Base-by-base conservation (phyloP, 2,888 invertebrate species). In the Tillus elongatus region DNA sequence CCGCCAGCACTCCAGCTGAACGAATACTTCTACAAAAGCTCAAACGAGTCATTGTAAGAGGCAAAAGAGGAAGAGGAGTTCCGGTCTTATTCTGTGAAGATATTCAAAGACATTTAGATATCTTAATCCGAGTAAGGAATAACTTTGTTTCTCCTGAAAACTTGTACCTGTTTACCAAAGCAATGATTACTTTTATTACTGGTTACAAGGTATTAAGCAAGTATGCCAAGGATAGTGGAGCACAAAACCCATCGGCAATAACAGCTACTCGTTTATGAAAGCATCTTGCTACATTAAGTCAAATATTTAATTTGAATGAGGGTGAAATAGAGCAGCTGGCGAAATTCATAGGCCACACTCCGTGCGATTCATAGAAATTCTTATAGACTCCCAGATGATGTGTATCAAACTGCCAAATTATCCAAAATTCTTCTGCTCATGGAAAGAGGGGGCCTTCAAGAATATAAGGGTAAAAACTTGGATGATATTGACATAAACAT, bases 301-400 rank as follows among this genome's bases (percentile, higher is more conserved):
- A n/a, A n/a, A n/a, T n/a, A n/a, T n/a, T n/a, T n/a, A n/a, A n/a
- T n/a, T n/a, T n/a, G n/a, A n/a, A n/a, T n/a, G n/a, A n/a, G n/a
- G n/a, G n/a, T n/a, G n/a, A n/a, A n/a, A n/a, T n/a, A n/a, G n/a
- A n/a, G n/a, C n/a, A n/a, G n/a, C n/a, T n/a, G n/a, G n/a, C n/a
- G n/a, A n/a, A n/a, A n/a, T n/a, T n/a, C n/a, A n/a, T 52, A 50
- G 52, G 52, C 1, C 49, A 52, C 26, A 42, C 43, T 2, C 9
- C 34, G n/a, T 16, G 41, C 33, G 8, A 34, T 43, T n/a, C 46
- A 50, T 32, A 41, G 30, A 35, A 27, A 19, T 2, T 30, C 16
- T 9, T 49, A 51, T 36, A 33, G 52, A 15, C 35, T 52, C 8
- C 46, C 49, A 2, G 39, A 51, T 39, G n/a, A n/a, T n/a, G n/a